Percentiles rank a stretch among this genome's conserved stretches.
phyloP scores from a whole-genome alignment of 1,140 invertebrate genomes.

The Caenorhabditis latens region DNA sequence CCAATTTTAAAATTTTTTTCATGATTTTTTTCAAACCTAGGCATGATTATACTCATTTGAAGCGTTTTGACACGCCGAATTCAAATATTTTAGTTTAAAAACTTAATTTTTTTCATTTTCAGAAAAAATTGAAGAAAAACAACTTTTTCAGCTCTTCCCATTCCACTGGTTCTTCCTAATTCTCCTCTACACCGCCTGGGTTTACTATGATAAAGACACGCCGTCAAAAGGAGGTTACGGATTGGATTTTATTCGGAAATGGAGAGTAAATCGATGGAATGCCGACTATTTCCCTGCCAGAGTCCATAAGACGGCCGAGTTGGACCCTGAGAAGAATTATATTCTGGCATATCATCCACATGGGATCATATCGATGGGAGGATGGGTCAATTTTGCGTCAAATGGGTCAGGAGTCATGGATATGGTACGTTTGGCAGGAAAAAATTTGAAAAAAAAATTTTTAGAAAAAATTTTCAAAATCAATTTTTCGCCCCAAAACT shows the following conservation, averaged over 20 bases:
- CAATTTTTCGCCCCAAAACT: too few relatives aligned
- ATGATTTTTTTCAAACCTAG: too few relatives aligned
- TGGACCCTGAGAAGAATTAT: constrained; percentile 13
- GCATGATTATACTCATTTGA: too few relatives aligned
- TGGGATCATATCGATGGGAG: constrained; percentile 3
- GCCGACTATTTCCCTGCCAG: constrained; percentile 12
- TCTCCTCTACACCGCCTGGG: not conserved
- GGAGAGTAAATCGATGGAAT: constrained; percentile 7
- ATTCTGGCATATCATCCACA: constrained; percentile 38
- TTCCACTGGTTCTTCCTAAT: constrained; percentile 17
- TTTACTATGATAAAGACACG: not conserved
- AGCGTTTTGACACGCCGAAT: too few relatives aligned
- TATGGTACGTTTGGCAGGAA: not conserved
- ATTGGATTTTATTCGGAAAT: not conserved
- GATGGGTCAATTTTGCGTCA: constrained; percentile 17
- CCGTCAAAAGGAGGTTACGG: constrained; percentile 29
- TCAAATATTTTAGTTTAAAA: too few relatives aligned
- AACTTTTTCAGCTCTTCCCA: constrained; percentile 1
- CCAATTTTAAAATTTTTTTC: too few relatives aligned
- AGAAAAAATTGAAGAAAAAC: not conserved
- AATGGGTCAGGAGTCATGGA: constrained; percentile 25
- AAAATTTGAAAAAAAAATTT: not conserved
- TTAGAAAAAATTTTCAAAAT: not conserved
- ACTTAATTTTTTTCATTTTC: not conserved
- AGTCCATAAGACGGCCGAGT: constrained; percentile 28